These are phyloP conservation scores for Eriocheir sinensis DNA, from an alignment of 1,140 invertebrate species.

Conservation along the genomic window DNA sequence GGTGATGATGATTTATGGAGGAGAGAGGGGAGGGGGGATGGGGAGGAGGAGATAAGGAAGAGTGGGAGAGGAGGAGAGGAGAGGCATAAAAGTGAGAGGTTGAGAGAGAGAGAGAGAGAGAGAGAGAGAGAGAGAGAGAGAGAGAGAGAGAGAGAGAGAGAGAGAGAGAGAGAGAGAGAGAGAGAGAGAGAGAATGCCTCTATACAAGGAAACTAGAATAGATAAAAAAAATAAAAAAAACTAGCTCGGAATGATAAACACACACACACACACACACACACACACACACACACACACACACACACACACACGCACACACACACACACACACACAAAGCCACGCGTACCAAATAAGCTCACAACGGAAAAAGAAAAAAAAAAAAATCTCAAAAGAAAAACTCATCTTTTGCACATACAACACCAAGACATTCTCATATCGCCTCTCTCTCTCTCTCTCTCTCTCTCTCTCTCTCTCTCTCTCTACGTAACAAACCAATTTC, in stretches of 20 bases:
- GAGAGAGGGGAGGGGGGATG: background rate
- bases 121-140: constrained; percentile 4
- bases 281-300: constrained; percentile 22
- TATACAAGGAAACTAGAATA: background rate
- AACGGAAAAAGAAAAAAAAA: too few relatives aligned
- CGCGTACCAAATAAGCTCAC: background rate
- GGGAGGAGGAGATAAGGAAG: too few relatives aligned
- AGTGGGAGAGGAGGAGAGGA: too few relatives aligned
- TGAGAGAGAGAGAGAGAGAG: background rate
- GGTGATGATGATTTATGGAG: constrained; percentile 10
- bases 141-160: constrained; percentile 17
- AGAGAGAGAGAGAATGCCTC: background rate
- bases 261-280: constrained; percentile 1
- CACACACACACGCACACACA: constrained; percentile 21
- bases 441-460: background rate
- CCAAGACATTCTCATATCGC: background rate
- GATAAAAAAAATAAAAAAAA: background rate
- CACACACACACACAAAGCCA: background rate
- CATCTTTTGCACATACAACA: background rate
- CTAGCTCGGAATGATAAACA: background rate
- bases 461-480: background rate
- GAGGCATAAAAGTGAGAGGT: too few relatives aligned
- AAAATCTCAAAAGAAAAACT: background rate
- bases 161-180: constrained; percentile 22
- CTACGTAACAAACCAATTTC: background rate